phyloP scores from a whole-genome alignment of 1,140 invertebrate genomes.

The Euglossa dilemma region DNA sequence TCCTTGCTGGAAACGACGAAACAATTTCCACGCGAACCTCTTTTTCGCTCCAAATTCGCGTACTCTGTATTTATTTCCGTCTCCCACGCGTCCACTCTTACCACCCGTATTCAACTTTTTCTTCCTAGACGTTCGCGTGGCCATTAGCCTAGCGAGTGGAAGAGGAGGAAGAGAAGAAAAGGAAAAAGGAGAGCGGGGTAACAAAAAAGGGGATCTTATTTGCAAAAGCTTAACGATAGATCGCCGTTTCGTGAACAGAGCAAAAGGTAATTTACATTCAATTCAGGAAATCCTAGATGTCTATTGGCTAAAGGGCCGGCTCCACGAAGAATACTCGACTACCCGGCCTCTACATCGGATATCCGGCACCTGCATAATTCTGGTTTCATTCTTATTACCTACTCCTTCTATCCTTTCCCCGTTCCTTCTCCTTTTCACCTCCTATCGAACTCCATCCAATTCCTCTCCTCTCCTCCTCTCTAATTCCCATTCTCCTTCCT shows the following conservation, averaged over 20 bases:
- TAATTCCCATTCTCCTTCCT: not conserved
- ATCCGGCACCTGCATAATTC: conserved; percentile 75
- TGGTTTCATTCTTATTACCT: conserved; percentile 63
- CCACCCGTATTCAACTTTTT: not conserved
- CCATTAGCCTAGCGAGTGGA: no score
- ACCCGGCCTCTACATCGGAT: conserved; percentile 63
- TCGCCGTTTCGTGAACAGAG: conserved; percentile 70
- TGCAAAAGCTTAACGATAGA: conserved; percentile 74
- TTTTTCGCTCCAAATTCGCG: no score
- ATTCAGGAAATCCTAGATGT: conserved; percentile 76
- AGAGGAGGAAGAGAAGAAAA: no score
- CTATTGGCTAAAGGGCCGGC: conserved; percentile 70
- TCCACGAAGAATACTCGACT: conserved; percentile 72
- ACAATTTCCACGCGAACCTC: no score
- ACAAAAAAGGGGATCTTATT: conserved; percentile 65
- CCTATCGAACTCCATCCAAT: conserved; percentile 27
- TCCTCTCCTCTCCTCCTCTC: not conserved
- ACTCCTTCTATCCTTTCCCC: not conserved
- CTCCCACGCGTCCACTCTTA: not conserved
- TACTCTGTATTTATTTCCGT: no score
- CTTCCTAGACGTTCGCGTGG: not conserved
- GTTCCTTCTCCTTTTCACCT: not conserved
- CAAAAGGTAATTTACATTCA: conserved; percentile 78
- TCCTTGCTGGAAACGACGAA: no score
- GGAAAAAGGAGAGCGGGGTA: not conserved